Conservation (phyloP, 1,140 invertebrate genomes). For the Panulirus ornatus region DNA sequence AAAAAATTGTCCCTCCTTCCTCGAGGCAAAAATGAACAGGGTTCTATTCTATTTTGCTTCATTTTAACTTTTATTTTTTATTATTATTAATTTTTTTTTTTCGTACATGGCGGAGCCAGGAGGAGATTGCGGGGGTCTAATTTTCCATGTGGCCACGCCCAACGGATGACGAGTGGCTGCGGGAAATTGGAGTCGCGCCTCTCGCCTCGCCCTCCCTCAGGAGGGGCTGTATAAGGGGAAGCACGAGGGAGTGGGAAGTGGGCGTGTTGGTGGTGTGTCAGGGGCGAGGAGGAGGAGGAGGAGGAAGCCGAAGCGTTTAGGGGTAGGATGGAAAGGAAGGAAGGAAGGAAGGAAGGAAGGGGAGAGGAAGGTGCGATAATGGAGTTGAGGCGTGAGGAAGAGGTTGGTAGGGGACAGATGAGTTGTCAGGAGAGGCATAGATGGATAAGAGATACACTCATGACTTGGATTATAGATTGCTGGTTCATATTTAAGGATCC, state of each 20-base stretch:
- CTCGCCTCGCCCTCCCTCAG: background rate
- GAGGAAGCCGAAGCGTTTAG: background rate
- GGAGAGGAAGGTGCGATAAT: background rate
- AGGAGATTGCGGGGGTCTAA: constrained; percentile 30
- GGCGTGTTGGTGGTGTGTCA: background rate
- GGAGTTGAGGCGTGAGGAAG: background rate
- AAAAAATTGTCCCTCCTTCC: too few species aligned
- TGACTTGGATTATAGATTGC: too few species aligned
- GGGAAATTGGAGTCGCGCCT: constrained; percentile 28
- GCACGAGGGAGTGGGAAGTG: background rate
- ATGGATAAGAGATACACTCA: too few species aligned
- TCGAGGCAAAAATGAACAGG: too few species aligned
- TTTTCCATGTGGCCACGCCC: constrained; percentile 40
- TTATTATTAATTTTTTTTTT: too few species aligned
- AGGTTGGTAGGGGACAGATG: too few species aligned
- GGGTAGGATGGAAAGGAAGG: background rate
- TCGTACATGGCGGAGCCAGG: too few species aligned
- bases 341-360: background rate
- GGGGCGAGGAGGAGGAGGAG: background rate
- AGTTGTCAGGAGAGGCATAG: too few species aligned
- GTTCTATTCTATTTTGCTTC: too few species aligned
- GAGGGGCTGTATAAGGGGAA: background rate
- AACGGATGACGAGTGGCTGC: constrained; percentile 8
- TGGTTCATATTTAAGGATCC: too few species aligned
- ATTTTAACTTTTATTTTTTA: too few species aligned